Base-by-base conservation (phyloP, 1,140 invertebrate genomes). In the Samia ricini region DNA sequence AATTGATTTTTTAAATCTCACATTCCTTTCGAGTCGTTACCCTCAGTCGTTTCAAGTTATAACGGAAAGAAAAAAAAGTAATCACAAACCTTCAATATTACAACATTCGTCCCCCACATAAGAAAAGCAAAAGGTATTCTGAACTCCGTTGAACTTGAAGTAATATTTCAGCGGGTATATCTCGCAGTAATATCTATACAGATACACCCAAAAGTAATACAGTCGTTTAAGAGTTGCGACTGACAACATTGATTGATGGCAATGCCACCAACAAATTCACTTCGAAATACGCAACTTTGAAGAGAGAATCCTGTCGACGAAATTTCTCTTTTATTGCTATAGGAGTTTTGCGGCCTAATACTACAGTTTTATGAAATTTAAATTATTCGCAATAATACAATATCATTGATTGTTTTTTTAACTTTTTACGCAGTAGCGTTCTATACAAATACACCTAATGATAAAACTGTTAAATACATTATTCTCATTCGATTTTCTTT, bases 141-240 rank as follows among this genome's bases (percentile, higher is more conserved):
- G 51, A 52, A 52, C 22, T 23, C 22, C 51, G 51, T 52, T 52
- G 33, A 52, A 52, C 51, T 21, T 52, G 22, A 52, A 52, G 51
- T 23, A 74, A 81, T 83, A 83, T 81, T 81, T 84, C 79, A 83
- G 57, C 22, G 63, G 49, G 69, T 63, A 74, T 76, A 83, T 83
- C 76, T 67, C 52, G 68, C 57, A 74, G 74, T 76, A 76, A 76
- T 74, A 84, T 83, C 74, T 74, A n/a, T n/a, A 67, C 78, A 75
- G 79, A 83, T 83, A 81, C 80, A 64, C 62, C 51, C 54, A 76
- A 85, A 86, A 81, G 80, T 81, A 80, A 86, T 84, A 81, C 72
- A 68, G 66, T 65, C 72, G 74, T 69, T 85, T 82, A 83, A 86
- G 79, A 81, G 80, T 83, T 76, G 68, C 71, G 72, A 76, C 71